Conservation (phyloP, 2,888 invertebrate species). For the Chloroclysta siterata region DNA sequence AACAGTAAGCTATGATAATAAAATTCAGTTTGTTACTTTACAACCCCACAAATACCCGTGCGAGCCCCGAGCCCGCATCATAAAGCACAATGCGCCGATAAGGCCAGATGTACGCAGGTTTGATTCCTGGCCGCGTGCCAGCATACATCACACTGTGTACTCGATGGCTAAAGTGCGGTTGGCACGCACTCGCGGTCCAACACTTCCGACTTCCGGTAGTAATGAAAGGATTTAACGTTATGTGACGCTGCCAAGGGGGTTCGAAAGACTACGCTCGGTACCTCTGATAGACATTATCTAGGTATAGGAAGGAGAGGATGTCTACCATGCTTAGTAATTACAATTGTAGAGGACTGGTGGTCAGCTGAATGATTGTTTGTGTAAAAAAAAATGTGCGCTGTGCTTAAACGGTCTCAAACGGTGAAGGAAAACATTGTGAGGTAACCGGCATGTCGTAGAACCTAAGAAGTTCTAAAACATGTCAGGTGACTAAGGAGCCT, state of each 20-base stretch:
- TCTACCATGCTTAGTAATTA: too few relatives aligned
- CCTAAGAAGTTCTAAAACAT: too few relatives aligned
- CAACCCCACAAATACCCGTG: slow-evolving; percentile 1
- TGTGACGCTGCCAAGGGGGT: background rate
- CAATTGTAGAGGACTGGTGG: too few relatives aligned
- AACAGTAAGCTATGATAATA: background rate
- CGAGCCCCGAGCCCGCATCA: slow-evolving; percentile 12
- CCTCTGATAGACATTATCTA: too few relatives aligned
- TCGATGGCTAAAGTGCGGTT: slow-evolving; percentile 15
- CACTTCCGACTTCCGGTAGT: slow-evolving; percentile 6
- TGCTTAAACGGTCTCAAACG: too few relatives aligned
- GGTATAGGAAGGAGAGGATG: too few relatives aligned
- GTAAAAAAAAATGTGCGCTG: too few relatives aligned
- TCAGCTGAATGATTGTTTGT: too few relatives aligned
- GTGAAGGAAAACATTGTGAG: too few relatives aligned
- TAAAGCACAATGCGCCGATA: slow-evolving; percentile 28
- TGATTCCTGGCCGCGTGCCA: slow-evolving; percentile 37
- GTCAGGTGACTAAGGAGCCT: too few relatives aligned
- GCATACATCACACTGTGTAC: slow-evolving; percentile 10
- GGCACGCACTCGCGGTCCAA: slow-evolving; percentile 22
- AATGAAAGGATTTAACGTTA: slow-evolving; percentile 5
- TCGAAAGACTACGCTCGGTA: background rate
- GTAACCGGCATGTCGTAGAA: too few relatives aligned
- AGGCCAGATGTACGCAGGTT: slow-evolving; percentile 35
- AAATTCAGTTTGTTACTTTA: slow-evolving; percentile 10